phyloP scores from a whole-genome alignment of 2,113 vertebrate species.

The Leuciscus idus region DNA sequence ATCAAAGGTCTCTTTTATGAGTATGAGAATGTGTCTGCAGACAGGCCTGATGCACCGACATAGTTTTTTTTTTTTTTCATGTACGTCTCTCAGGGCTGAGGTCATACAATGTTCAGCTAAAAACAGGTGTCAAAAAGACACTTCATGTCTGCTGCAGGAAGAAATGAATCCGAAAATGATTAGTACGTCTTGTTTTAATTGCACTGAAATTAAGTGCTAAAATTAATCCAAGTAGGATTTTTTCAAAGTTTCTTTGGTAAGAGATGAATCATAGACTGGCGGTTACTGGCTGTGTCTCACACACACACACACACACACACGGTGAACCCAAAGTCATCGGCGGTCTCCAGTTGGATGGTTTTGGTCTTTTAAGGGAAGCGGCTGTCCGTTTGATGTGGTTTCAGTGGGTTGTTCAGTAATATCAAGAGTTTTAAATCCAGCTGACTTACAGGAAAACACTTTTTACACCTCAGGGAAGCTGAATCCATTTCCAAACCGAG shows the following conservation, averaged over 20 bases:
- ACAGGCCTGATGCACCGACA: not conserved
- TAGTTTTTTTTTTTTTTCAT: not conserved
- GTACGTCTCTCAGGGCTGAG: not conserved
- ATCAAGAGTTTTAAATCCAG: constrained; percentile 65
- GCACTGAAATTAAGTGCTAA: constrained; percentile 14
- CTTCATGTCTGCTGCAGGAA: not conserved
- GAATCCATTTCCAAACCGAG: not conserved
- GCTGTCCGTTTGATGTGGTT: constrained; percentile 58
- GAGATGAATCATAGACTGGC: not conserved
- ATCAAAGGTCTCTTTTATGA: constrained; percentile 64
- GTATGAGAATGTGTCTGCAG: not conserved
- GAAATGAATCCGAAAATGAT: not conserved
- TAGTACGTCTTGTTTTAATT: constrained; percentile 23
- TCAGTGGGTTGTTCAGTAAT: constrained; percentile 62
- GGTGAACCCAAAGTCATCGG: not conserved
- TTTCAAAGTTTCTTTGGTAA: not conserved
- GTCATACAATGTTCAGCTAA: not conserved
- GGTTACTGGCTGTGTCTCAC: not conserved
- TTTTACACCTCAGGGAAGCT: constrained; percentile 59
- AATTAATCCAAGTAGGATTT: not conserved
- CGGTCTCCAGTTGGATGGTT: not conserved
- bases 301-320: too few species aligned
- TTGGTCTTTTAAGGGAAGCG: constrained; percentile 8
- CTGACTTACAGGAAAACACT: constrained; percentile 68
- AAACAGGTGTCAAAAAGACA: not conserved